Evolutionary conservation across 2,113 vertebrate genomes (phyloP).

Genomic region (Antidorcas marsupialis): DNA sequence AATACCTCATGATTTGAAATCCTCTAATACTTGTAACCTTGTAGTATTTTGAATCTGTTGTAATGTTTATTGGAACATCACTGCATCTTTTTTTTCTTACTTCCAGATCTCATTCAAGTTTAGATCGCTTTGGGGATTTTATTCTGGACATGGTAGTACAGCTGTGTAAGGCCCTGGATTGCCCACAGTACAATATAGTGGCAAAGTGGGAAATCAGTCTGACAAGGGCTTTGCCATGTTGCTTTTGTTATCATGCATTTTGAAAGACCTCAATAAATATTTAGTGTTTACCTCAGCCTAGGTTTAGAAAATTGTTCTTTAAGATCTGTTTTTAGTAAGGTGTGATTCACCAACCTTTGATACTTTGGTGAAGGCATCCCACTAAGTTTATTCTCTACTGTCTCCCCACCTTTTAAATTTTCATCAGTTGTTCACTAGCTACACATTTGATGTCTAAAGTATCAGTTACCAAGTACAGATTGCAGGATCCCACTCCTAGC

Average conservation of each 20-base stretch:
- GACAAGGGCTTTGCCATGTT: not conserved
- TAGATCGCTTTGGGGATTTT: not conserved
- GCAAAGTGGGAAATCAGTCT: not conserved
- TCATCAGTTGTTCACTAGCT: not conserved
- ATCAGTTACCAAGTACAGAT: not conserved
- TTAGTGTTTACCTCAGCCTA: not conserved
- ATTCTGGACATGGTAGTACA: not conserved
- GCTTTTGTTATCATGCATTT: not conserved
- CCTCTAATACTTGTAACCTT: not conserved
- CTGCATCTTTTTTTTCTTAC: not conserved
- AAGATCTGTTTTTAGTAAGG: not conserved
- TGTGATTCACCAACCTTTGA: not conserved
- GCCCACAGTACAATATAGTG: fast-evolving
- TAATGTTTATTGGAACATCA: not conserved
- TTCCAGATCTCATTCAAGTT: not conserved
- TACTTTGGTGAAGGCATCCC: not conserved
- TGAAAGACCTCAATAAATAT: not conserved
- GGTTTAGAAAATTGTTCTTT: not conserved
- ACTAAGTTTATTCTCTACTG: not conserved
- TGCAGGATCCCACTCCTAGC: not conserved
- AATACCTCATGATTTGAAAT: not conserved
- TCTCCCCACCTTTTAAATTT: not conserved
- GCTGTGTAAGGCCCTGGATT: not conserved
- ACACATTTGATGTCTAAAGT: not conserved
- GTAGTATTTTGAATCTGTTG: not conserved